These are phyloP conservation scores for Hypotaenidia philippensis DNA, from an alignment of 2,797 vertebrate genomes.

Conservation along the genomic window DNA sequence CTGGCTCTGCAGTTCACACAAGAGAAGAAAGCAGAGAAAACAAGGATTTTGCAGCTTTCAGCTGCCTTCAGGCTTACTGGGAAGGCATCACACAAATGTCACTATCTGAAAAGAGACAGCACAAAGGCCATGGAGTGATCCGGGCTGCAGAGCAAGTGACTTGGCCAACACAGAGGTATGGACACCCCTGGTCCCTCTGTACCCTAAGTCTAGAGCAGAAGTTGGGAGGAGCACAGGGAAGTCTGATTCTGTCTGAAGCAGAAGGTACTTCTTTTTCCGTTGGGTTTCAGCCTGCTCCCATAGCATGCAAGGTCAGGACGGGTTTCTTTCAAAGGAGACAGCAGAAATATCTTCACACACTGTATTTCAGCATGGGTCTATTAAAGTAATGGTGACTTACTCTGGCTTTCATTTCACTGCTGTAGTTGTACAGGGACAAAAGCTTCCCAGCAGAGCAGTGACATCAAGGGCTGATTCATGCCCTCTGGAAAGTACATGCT, in stretches of 20 bases:
- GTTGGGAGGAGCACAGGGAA: not conserved
- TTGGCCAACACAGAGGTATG: not conserved
- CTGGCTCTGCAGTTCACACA: not conserved
- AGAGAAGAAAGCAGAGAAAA: not conserved
- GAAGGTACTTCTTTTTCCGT: not conserved
- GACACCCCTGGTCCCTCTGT: not conserved
- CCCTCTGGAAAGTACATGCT: not conserved
- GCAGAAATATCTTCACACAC: not conserved
- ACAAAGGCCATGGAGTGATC: not conserved
- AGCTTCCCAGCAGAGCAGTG: not conserved
- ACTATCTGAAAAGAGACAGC: not conserved
- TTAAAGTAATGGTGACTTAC: not conserved
- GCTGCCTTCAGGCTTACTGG: not conserved
- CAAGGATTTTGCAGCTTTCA: not conserved
- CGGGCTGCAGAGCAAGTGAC: not conserved
- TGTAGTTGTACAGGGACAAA: not conserved
- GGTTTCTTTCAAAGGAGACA: constrained; percentile 6
- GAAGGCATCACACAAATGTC: not conserved
- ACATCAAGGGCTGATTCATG: not conserved
- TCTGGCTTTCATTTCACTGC: constrained; percentile 7
- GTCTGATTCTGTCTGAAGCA: not conserved
- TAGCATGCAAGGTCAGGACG: not conserved
- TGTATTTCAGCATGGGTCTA: not conserved
- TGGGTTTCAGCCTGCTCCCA: not conserved
- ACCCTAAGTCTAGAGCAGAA: not conserved